phyloP scores from a whole-genome alignment of 2,888 invertebrate genomes.

The Campoplex nolae region DNA sequence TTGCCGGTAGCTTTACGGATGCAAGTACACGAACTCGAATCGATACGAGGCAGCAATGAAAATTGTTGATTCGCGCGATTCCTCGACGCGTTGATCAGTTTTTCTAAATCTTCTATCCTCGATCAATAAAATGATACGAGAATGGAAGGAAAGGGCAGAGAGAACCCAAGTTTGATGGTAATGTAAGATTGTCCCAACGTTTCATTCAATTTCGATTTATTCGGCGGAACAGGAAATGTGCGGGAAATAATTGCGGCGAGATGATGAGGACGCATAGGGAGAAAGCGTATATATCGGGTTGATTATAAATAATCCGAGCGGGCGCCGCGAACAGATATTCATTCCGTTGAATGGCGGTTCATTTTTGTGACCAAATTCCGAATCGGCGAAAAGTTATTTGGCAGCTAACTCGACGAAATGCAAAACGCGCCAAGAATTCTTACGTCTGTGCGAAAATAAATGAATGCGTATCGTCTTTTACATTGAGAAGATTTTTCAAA shows the following conservation, averaged over 20 bases:
- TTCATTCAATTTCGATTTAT: too few relatives aligned
- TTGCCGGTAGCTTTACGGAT: conserved; percentile 28
- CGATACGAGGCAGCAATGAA: conserved; percentile 17
- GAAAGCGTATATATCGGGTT: too few relatives aligned
- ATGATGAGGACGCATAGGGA: not conserved
- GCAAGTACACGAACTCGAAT: conserved; percentile 9
- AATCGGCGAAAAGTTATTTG: conserved; percentile 43
- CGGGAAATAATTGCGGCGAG: conserved; percentile 7
- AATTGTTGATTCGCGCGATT: not conserved
- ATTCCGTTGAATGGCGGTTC: conserved; percentile 33
- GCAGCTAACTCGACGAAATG: conserved; percentile 16
- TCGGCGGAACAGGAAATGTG: not conserved
- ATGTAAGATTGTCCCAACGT: too few relatives aligned
- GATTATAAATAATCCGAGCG: conserved; percentile 51
- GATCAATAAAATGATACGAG: too few relatives aligned
- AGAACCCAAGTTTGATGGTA: not conserved
- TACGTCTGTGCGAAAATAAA: not conserved
- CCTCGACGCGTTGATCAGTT: not conserved
- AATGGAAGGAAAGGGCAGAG: too few relatives aligned
- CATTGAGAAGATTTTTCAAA: not conserved
- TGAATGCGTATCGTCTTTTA: not conserved
- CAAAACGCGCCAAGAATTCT: conserved; percentile 31
- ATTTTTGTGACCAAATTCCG: conserved; percentile 44
- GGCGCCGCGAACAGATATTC: conserved; percentile 27
- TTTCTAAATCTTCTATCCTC: not conserved